phyloP scores from a whole-genome alignment of 2,113 vertebrate species.

The Tragelaphus strepsiceros region DNA sequence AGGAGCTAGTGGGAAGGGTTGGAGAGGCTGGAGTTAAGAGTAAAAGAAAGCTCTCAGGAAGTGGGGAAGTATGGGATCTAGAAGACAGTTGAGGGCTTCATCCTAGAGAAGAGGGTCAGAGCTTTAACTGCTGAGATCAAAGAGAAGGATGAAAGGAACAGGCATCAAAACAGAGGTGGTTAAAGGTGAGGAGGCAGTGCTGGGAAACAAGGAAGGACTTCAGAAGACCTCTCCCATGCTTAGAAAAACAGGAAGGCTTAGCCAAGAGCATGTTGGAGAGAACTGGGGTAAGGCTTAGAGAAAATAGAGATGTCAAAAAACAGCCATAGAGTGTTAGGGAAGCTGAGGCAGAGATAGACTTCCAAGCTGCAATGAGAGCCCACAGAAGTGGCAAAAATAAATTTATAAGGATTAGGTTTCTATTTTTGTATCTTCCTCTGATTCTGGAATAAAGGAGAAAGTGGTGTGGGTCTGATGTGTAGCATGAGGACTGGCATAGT shows the following conservation, averaged over 20 bases:
- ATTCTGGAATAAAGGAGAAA: background rate
- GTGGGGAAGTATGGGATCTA: background rate
- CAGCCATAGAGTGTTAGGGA: background rate
- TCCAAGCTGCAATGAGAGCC: background rate
- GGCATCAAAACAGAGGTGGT: background rate
- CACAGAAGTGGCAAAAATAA: background rate
- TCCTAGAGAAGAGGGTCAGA: background rate
- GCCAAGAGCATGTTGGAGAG: background rate
- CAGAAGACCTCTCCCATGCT: background rate
- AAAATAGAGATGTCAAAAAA: background rate
- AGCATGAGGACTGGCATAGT: background rate
- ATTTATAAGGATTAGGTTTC: background rate
- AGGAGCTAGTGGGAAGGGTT: background rate
- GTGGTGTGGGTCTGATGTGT: background rate
- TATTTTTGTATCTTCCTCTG: background rate
- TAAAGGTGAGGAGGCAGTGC: background rate
- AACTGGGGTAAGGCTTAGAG: background rate
- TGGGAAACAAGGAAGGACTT: background rate
- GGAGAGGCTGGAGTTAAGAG: background rate
- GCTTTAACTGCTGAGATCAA: background rate
- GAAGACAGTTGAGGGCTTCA: background rate
- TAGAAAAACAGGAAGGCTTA: background rate
- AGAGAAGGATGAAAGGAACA: background rate
- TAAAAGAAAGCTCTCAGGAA: background rate
- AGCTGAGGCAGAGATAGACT: background rate